Evolutionary conservation across 1,140 invertebrate genomes (phyloP), one percentile per base, ranked within the genome.

Genomic region (Meteorus sp.): DNA sequence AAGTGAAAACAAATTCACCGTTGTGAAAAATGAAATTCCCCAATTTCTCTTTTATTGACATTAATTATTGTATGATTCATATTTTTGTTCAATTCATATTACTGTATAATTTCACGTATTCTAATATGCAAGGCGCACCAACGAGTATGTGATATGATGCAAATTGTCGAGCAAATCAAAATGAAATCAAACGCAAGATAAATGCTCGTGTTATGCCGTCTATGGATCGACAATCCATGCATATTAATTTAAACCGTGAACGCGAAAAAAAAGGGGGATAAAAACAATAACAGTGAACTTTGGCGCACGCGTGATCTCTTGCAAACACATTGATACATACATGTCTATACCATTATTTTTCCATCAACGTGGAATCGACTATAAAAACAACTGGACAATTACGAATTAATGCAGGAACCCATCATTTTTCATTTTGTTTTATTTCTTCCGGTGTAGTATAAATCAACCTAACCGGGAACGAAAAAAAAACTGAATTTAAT

Each of bases 221-320:
- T 22, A 4, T 45, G n/a, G n/a, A 23, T 19, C 15, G 48, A 50
- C n/a, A 11, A 69, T 66, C 74, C 76, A 78, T 79, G 75, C 77
- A 79, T 79, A 77, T 78, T 78, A 78, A 78, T 78, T 78, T 78
- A 78, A 78, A 74, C 76, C 72, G 64, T 66, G 67, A 72, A 73
- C n/a, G n/a, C n/a, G n/a, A 73, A 72, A 73, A 67, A 68, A 64
- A 69, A 64, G 60, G 64, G 41, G 65, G 61, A 63, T 64, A 67
- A 66, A 23, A 22, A 44, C 45, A 22, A 4, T 9, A 27, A 55
- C 53, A 54, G 23, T n/a, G n/a, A n/a, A n/a, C n/a, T n/a, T n/a
- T n/a, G n/a, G n/a, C n/a, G n/a, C n/a, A n/a, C n/a, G n/a, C n/a
- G n/a, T n/a, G n/a, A n/a, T n/a, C n/a, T n/a, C n/a, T n/a, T n/a